phyloP scores from a whole-genome alignment of 2,797 vertebrate species.

The Vultur gryphus region DNA sequence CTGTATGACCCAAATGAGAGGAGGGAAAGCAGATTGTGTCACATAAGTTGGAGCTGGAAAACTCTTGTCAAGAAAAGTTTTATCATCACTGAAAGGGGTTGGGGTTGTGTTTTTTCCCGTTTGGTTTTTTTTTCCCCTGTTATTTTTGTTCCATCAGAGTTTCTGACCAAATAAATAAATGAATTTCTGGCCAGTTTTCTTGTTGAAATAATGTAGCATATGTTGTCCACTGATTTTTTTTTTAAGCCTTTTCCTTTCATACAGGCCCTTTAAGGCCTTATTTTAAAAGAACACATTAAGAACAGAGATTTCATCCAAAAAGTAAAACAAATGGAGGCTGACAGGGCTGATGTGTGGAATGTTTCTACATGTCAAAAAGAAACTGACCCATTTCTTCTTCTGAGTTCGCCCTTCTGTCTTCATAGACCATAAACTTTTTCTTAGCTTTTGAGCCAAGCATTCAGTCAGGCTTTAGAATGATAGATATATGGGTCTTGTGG shows the following conservation, averaged over 20 bases:
- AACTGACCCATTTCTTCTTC: not conserved
- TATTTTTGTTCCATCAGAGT: not conserved
- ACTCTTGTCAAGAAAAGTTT: not conserved
- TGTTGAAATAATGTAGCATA: not conserved
- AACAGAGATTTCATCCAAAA: not conserved
- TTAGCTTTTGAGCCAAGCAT: not conserved
- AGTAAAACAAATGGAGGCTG: not conserved
- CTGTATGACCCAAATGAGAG: not conserved
- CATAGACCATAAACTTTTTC: not conserved
- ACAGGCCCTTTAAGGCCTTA: not conserved
- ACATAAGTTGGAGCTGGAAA: not conserved
- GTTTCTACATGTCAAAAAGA: not conserved
- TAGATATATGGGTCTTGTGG: not conserved
- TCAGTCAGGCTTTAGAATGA: not conserved
- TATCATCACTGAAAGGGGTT: not conserved
- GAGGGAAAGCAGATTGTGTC: not conserved
- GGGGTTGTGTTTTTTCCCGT: not conserved
- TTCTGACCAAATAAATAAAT: not conserved
- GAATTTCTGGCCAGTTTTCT: not conserved
- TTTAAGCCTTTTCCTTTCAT: not conserved
- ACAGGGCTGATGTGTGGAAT: not conserved
- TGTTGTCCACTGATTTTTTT: not conserved
- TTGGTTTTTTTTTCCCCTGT: accelerated
- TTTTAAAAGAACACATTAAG: not conserved
- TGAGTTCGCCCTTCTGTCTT: not conserved